A percentile compares a stretch with the other conserved stretches of the same genome.
phyloP scores from a whole-genome alignment of 2,113 vertebrate species.

The Antigone vipio region DNA sequence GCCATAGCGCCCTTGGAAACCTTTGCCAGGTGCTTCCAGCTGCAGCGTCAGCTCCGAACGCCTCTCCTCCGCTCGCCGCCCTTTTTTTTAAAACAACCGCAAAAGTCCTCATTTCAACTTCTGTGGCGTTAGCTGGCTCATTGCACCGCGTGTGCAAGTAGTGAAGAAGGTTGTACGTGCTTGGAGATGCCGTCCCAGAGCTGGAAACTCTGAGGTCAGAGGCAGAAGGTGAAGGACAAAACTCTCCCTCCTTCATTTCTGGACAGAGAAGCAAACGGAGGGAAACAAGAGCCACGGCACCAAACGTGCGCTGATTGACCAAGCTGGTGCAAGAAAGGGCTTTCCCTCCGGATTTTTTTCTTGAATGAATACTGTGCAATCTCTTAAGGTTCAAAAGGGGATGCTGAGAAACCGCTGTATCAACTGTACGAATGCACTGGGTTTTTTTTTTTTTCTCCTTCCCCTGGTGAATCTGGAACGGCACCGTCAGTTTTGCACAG shows the following conservation, averaged over 20 bases:
- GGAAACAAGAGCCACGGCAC: background rate
- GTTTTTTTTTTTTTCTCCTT: background rate
- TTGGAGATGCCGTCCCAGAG: background rate
- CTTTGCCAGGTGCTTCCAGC: background rate
- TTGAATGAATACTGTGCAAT: background rate
- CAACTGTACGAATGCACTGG: fast-evolving
- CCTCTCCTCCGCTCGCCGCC: background rate
- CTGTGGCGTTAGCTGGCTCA: background rate
- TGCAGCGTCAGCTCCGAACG: fast-evolving
- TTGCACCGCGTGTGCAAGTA: fast-evolving
- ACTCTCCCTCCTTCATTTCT: background rate
- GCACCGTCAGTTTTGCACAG: background rate
- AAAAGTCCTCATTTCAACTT: fast-evolving
- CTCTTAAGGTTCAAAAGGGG: background rate
- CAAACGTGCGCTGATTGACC: fast-evolving
- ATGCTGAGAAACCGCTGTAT: background rate
- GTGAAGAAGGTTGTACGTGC: background rate
- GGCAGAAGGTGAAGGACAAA: background rate
- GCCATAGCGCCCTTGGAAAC: fast-evolving
- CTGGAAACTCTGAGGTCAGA: background rate
- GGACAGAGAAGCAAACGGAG: background rate
- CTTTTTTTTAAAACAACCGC: background rate
- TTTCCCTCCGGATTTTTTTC: background rate
- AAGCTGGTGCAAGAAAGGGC: background rate
- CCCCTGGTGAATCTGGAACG: background rate